Percentiles rank a stretch among this genome's conserved stretches.
These are phyloP conservation scores for Lutraria rhynchaena DNA, from an alignment of 1,140 invertebrate genomes.

Conservation along the genomic window DNA sequence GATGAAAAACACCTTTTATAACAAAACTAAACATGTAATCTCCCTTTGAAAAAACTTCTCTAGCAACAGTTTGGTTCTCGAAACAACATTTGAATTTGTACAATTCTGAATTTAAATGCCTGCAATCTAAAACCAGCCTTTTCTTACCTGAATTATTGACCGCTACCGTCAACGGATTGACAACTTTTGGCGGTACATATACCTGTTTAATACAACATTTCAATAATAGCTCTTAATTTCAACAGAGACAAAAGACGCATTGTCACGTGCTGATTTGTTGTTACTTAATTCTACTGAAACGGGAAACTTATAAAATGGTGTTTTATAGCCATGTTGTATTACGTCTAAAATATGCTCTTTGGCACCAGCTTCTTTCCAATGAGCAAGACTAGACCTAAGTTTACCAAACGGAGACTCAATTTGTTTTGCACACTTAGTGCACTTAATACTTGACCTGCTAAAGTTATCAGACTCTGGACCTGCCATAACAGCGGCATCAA, in stretches of 20 bases:
- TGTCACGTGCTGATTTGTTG: conserved; percentile 31
- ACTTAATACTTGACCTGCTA: too few relatives aligned
- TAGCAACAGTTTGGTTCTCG: conserved; percentile 29
- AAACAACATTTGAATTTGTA: conserved; percentile 43
- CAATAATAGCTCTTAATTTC: conserved; percentile 20
- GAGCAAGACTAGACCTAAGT: background rate
- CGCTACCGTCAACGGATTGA: conserved; percentile 35
- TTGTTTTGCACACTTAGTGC: background rate
- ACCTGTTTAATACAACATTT: conserved; percentile 32
- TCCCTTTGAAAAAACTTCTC: conserved; percentile 4
- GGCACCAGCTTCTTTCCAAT: conserved; percentile 23
- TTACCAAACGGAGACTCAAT: conserved; percentile 3
- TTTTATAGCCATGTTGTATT: conserved; percentile 21
- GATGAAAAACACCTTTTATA: conserved; percentile 29
- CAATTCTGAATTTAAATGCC: conserved; percentile 18
- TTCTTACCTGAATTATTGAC: background rate
- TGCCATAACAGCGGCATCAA: background rate
- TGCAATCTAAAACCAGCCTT: conserved; percentile 16
- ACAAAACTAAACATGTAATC: conserved; percentile 33
- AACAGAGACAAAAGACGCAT: conserved; percentile 19
- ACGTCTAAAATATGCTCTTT: conserved; percentile 42
- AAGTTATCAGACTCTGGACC: background rate
- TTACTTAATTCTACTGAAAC: conserved; percentile 16
- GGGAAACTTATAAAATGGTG: conserved; percentile 23
- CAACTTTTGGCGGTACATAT: background rate